These are phyloP conservation scores for Heterodera filipjevi DNA, from an alignment of 2,888 invertebrate species.

Conservation along the genomic window DNA sequence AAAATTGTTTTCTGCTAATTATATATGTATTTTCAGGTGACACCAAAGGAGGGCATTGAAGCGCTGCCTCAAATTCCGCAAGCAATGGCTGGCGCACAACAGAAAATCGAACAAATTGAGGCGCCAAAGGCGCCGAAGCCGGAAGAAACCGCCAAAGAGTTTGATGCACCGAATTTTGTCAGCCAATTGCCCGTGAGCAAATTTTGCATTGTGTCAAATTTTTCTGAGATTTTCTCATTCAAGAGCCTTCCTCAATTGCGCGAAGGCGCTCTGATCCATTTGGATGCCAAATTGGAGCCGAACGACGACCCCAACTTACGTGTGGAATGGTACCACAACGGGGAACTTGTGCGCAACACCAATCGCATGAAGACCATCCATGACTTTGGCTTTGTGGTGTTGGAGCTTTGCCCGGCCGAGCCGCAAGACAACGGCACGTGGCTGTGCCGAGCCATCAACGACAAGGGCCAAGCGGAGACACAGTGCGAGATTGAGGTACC, in stretches of 20 bases:
- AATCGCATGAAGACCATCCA: constrained; percentile 78
- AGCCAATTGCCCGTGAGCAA: constrained; percentile 80
- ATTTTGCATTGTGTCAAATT: constrained; percentile 65
- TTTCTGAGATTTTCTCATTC: neutral
- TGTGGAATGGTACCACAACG: constrained; percentile 74
- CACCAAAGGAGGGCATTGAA: constrained; percentile 77
- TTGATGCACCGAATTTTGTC: constrained; percentile 81
- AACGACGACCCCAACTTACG: constrained; percentile 79
- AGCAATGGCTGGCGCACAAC: constrained; percentile 79
- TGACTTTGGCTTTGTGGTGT: constrained; percentile 92
- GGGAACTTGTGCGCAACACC: constrained; percentile 78
- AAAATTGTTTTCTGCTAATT: too few relatives aligned
- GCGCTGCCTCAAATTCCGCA: constrained; percentile 87
- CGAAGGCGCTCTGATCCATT: constrained; percentile 94
- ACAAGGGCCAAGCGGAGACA: constrained; percentile 88
- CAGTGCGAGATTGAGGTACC: constrained; percentile 72
- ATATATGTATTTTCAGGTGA: constrained; percentile 65
- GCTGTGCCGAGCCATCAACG: constrained; percentile 85
- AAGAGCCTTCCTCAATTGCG: constrained; percentile 77
- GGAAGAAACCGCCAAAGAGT: constrained; percentile 73
- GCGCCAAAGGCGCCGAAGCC: constrained; percentile 49
- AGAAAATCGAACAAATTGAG: constrained; percentile 61
- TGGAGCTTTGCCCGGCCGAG: constrained; percentile 84
- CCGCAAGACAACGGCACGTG: constrained; percentile 88
- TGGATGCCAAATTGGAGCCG: constrained; percentile 90